A percentile compares a stretch with the other conserved stretches of the same genome.
Evolutionary conservation across 2,797 vertebrate species (phyloP).

Genomic region (Champsocephalus gunnari): DNA sequence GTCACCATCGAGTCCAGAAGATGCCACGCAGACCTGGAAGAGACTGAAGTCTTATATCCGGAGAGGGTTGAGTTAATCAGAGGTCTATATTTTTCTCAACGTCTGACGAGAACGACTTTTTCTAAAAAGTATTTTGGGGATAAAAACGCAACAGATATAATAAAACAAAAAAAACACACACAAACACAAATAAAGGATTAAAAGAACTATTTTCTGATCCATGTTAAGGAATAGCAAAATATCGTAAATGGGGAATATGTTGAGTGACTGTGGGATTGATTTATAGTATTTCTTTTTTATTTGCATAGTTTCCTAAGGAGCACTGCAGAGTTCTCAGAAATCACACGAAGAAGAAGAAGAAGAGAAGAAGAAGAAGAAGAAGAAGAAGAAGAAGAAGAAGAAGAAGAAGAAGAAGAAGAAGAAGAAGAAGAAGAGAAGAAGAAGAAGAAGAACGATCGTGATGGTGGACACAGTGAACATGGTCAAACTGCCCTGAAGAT

Average conservation of each 20-base stretch:
- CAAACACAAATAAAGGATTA: slow-evolving; percentile 62
- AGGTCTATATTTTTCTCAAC: slow-evolving; percentile 89
- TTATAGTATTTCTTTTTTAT: slow-evolving; percentile 83
- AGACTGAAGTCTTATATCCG: slow-evolving; percentile 66
- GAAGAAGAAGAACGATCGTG: slow-evolving; percentile 9
- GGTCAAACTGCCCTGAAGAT: slow-evolving; percentile 83
- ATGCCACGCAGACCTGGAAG: slow-evolving; percentile 51
- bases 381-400: too few relatives aligned
- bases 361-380: neutral
- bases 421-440: too few relatives aligned
- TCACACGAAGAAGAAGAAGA: slow-evolving; percentile 33
- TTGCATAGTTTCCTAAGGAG: slow-evolving; percentile 77
- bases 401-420: too few relatives aligned
- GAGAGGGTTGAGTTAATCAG: slow-evolving; percentile 79
- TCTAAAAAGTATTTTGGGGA: slow-evolving; percentile 87
- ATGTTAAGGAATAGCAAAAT: slow-evolving; percentile 69
- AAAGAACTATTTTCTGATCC: slow-evolving; percentile 86
- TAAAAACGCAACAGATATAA: slow-evolving; percentile 80
- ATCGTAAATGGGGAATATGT: slow-evolving; percentile 67
- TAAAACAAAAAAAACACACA: slow-evolving; percentile 53
- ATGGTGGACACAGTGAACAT: slow-evolving; percentile 66
- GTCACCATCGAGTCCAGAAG: slow-evolving; percentile 56
- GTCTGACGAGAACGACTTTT: slow-evolving; percentile 81
- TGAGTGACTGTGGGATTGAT: slow-evolving; percentile 72
- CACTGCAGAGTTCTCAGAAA: slow-evolving; percentile 69